Base-by-base conservation (phyloP, 2,113 vertebrate species). In the Gorsachius goisagi region DNA sequence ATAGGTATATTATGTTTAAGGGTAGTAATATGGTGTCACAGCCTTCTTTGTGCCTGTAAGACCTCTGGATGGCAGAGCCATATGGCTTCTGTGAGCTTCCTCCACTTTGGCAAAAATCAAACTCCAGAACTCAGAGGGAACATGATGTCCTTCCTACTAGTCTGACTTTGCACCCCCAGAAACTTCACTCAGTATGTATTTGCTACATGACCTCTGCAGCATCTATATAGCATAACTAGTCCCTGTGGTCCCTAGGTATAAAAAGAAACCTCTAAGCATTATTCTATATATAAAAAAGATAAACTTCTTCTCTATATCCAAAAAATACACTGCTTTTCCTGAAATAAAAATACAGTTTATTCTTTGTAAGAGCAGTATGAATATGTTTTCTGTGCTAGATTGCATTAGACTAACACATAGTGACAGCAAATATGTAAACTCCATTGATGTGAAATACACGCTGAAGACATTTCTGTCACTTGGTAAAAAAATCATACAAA, bases 391-490 rank as follows among this genome's bases (percentile, higher is more conserved):
- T 73, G 5, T 37, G 9, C 19, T 85, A 60, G 26, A 83, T 41
- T 63, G 26, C 19, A 28, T 66, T 83, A 53, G 53, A 85, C n/a
- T 83, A 95, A 77, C 64, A 67, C 37, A 85, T 8, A 68, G 63
- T 44, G 73, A 82, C 32, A 92, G 62, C 32, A 90, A 93, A 94
- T 75, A 73, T 18, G 32, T 49, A 47, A 87, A 83, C 5, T 52
- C 47, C 18, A 33, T 32, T 60, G 52, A 77, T 72, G 33, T 32
- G 47, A 95, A 92, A 94, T 78, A 72, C 24, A 68, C 0, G 0
- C n/a, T 41, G 53, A 82, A 82, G 22, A 73, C 3, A 67, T 73
- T 93, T 87, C 88, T 95, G 69, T 86, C 80, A 82, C 20, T 37
- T 23, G 73, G 33, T 62, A 74, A 73, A 60, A 76, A 80, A 88